Percentiles rank a stretch among this genome's conserved stretches.
These are phyloP conservation scores for Porites divaricata DNA, from an alignment of 92 coral and sea anemone species.

Conservation along the genomic window DNA sequence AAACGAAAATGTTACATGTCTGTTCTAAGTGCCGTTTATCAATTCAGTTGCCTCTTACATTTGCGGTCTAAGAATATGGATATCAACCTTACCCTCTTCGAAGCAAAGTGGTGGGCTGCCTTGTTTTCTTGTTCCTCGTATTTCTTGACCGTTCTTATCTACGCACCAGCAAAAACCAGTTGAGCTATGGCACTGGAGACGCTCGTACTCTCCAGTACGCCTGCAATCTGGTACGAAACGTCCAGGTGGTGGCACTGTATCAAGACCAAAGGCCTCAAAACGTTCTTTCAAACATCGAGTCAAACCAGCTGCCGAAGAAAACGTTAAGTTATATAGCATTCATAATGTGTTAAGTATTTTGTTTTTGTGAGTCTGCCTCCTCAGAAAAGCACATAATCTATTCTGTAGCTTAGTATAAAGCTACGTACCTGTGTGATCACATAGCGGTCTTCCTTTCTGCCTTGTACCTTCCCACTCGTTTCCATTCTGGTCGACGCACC, in stretches of 20 bases:
- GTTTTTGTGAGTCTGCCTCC: neutral
- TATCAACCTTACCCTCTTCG: constrained; percentile 54
- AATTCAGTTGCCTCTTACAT: neutral
- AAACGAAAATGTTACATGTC: neutral
- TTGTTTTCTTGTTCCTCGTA: constrained; percentile 72
- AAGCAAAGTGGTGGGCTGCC: constrained; percentile 68
- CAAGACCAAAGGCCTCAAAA: constrained; percentile 50
- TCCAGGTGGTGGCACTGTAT: constrained; percentile 48
- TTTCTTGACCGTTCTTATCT: constrained; percentile 76
- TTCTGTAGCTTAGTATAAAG: neutral
- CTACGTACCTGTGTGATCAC: constrained; percentile 68
- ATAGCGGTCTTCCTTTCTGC: constrained; percentile 77
- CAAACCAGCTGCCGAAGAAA: constrained; percentile 64
- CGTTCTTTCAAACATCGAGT: constrained; percentile 82
- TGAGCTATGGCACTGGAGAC: constrained; percentile 77
- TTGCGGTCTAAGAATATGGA: neutral
- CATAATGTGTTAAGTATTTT: too few relatives aligned
- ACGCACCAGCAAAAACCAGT: constrained; percentile 90
- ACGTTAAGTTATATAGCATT: neutral
- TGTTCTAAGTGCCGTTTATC: neutral
- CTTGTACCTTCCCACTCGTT: constrained; percentile 85
- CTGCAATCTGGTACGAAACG: constrained; percentile 79
- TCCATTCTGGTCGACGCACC: constrained; percentile 89
- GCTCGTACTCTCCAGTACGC: constrained; percentile 71
- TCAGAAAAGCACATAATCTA: neutral